A percentile compares a stretch with the other conserved stretches of the same genome.
Conservation (phyloP, 2,888 invertebrate genomes). For the Folsomia candida region DNA sequence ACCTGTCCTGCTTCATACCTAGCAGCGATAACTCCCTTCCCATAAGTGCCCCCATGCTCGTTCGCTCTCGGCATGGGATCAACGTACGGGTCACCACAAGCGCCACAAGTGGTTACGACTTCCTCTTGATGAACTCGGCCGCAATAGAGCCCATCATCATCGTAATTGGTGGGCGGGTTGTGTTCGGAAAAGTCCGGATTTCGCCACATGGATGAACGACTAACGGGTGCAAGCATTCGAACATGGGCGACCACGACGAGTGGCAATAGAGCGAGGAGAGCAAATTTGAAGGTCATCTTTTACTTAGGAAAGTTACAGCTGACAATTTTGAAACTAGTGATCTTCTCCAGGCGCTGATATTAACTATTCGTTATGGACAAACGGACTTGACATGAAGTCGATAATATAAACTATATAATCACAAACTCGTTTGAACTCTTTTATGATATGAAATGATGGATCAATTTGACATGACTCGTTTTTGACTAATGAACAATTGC, state of each 20-base stretch:
- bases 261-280: too few relatives aligned
- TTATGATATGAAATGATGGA: too few relatives aligned
- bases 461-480: too few relatives aligned
- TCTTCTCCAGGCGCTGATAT: too few relatives aligned
- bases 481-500: too few relatives aligned
- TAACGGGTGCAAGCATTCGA: conserved; percentile 14
- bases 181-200: conserved; percentile 10
- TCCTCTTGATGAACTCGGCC: conserved; percentile 8
- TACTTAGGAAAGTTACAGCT: too few relatives aligned
- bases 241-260: conserved; percentile 11
- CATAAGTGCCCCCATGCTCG: conserved; percentile 40
- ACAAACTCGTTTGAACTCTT: too few relatives aligned
- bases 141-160: conserved; percentile 25
- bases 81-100: conserved; percentile 44
- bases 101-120: conserved; percentile 22
- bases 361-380: too few relatives aligned
- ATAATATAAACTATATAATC: too few relatives aligned
- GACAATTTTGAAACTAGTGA: too few relatives aligned
- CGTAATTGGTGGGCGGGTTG: conserved; percentile 23
- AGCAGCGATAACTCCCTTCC: conserved; percentile 28
- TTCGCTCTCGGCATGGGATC: conserved; percentile 34
- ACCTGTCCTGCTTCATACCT: conserved; percentile 8
- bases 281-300: too few relatives aligned
- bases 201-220: conserved; percentile 21
- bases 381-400: too few relatives aligned